phyloP scores from a whole-genome alignment of 2,113 vertebrate genomes.

The Himantopus leucocephalus region DNA sequence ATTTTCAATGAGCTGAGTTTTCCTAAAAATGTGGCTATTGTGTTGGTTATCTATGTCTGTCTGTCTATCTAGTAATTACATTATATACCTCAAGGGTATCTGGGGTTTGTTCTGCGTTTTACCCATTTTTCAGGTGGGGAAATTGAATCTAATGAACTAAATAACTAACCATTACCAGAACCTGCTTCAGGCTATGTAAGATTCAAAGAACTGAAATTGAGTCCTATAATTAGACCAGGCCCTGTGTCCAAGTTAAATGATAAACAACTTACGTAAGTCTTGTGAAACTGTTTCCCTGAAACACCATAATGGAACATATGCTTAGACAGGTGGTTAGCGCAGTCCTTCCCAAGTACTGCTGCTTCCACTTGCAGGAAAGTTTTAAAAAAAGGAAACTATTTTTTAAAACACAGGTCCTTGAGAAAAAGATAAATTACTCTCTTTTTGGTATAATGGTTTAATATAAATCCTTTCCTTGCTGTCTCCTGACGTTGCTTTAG shows the following conservation, averaged over 20 bases:
- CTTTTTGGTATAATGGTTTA: background rate
- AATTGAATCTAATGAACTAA: background rate
- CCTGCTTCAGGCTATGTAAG: background rate
- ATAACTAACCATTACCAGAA: background rate
- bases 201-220: background rate
- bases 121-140: background rate
- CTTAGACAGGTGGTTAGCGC: background rate
- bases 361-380: background rate
- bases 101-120: background rate
- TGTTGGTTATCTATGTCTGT: fast-evolving
- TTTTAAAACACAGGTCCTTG: background rate
- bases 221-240: background rate
- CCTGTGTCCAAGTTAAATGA: background rate
- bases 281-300: background rate
- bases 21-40: background rate
- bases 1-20: background rate
- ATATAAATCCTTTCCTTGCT: background rate
- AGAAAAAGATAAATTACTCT: background rate
- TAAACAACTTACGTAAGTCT: background rate
- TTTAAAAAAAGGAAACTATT: background rate
- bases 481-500: background rate
- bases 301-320: background rate
- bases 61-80: background rate
- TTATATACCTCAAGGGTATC: background rate
- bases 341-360: background rate